These are phyloP conservation scores for Athripsodes cinereus DNA, from an alignment of 2,888 invertebrate species.

Conservation along the genomic window DNA sequence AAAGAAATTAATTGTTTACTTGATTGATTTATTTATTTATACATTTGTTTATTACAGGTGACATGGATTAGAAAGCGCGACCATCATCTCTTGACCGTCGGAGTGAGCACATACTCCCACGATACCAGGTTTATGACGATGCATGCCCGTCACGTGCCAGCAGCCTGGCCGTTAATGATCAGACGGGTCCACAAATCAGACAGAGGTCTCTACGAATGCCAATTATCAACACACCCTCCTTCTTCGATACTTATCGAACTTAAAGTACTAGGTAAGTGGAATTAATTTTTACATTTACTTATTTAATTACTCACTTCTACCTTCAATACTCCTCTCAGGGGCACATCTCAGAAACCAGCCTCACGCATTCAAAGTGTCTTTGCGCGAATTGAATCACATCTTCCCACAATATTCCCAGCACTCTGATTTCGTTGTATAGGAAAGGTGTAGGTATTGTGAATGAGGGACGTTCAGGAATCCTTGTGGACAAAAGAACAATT, in stretches of 20 bases:
- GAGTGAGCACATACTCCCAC: constrained; percentile 35
- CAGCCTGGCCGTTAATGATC: constrained; percentile 37
- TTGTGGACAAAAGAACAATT: no score
- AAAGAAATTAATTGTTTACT: background rate
- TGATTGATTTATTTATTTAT: no score
- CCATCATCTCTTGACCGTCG: constrained; percentile 36
- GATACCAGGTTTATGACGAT: constrained; percentile 37
- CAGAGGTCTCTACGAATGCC: constrained; percentile 37
- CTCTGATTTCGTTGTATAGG: no score
- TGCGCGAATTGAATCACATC: no score
- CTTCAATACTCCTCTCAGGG: no score
- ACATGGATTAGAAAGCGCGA: constrained; percentile 37
- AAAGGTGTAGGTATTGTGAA: no score
- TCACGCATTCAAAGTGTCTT: no score
- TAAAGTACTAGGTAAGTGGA: constrained; percentile 45
- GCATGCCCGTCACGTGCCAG: constrained; percentile 34
- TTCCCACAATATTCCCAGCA: no score
- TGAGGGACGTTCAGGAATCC: no score
- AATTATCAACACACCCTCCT: constrained; percentile 45
- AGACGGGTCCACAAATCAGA: constrained; percentile 31
- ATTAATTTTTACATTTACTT: no score
- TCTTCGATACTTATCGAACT: constrained; percentile 43
- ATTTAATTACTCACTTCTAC: no score
- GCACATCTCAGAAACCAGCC: no score
- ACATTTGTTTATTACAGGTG: constrained; percentile 32